A percentile compares a stretch with the other conserved stretches of the same genome.
Evolutionary conservation across 2,113 vertebrate species (phyloP).

Genomic region (Lamprologus callipterus): DNA sequence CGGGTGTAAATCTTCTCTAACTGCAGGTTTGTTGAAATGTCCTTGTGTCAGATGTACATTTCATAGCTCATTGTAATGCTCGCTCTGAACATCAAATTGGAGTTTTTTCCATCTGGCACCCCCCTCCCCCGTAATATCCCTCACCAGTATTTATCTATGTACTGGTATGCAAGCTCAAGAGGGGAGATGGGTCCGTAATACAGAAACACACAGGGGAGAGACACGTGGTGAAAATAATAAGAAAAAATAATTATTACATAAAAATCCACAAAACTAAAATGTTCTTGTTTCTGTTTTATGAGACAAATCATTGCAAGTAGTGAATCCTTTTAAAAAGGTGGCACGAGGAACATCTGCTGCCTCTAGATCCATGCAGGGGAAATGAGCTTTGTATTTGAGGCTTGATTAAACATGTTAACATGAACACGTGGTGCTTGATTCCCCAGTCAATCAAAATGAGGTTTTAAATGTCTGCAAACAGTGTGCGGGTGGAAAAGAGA

Average conservation of each 20-base stretch:
- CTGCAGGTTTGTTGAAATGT: not conserved
- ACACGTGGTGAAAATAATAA: accelerated
- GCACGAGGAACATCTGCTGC: not conserved
- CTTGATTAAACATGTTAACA: not conserved
- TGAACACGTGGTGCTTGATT: not conserved
- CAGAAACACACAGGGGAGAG: not conserved
- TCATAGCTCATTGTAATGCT: not conserved
- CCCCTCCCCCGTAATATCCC: not conserved
- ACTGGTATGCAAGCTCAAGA: constrained; percentile 8
- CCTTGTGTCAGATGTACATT: not conserved
- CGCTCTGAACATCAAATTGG: not conserved
- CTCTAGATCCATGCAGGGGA: not conserved
- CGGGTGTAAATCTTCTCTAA: not conserved
- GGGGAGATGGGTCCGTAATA: not conserved
- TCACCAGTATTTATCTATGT: constrained; percentile 20
- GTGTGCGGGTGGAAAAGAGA: constrained; percentile 10
- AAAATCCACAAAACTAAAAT: not conserved
- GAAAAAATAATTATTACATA: accelerated
- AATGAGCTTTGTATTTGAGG: not conserved
- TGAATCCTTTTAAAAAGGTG: not conserved
- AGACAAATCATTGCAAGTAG: not conserved
- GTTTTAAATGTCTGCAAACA: not conserved
- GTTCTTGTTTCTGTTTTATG: not conserved
- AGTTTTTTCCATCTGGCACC: not conserved
- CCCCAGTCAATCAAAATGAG: not conserved